A percentile compares a stretch with the other conserved stretches of the same genome.
These are phyloP conservation scores for Reticulitermes lucifugus DNA, from an alignment of 2,888 invertebrate genomes.

Conservation along the genomic window DNA sequence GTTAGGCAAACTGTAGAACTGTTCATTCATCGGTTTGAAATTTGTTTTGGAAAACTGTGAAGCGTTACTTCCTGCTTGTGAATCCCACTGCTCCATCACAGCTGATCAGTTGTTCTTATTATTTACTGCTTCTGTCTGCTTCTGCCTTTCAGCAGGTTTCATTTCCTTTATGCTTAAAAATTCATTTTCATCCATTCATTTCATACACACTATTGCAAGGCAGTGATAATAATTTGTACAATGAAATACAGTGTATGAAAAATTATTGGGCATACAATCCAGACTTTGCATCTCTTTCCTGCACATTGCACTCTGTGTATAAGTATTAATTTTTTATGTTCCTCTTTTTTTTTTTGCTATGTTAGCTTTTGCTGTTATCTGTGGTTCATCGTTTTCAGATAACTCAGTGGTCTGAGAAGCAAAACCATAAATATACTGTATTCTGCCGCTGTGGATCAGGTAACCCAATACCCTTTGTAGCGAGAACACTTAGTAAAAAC, in stretches of 20 bases:
- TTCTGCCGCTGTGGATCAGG: not conserved
- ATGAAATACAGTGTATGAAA: not conserved
- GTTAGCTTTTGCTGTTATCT: not conserved
- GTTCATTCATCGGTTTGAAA: no score
- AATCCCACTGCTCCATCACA: no score
- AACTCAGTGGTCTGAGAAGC: not conserved
- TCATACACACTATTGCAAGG: not conserved
- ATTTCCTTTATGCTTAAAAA: not conserved
- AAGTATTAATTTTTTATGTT: not conserved
- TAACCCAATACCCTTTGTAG: not conserved
- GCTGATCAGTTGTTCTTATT: not conserved
- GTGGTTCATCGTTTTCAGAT: not conserved
- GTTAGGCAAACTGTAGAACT: no score
- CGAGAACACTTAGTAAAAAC: not conserved
- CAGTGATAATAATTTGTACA: slow-evolving; percentile 3
- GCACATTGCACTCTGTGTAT: not conserved
- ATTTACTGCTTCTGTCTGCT: slow-evolving; percentile 30
- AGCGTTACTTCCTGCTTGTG: no score
- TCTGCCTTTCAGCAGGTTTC: slow-evolving; percentile 31
- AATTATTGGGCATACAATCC: not conserved
- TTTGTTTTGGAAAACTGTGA: no score
- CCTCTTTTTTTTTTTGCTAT: not conserved
- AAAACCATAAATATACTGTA: slow-evolving; percentile 3
- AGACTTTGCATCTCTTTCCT: slow-evolving; percentile 5
- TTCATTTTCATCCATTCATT: not conserved